Percentiles rank a stretch among this genome's conserved stretches.
These are phyloP conservation scores for Brachyistius frenatus DNA, from an alignment of 2,113 vertebrate genomes.

Conservation along the genomic window DNA sequence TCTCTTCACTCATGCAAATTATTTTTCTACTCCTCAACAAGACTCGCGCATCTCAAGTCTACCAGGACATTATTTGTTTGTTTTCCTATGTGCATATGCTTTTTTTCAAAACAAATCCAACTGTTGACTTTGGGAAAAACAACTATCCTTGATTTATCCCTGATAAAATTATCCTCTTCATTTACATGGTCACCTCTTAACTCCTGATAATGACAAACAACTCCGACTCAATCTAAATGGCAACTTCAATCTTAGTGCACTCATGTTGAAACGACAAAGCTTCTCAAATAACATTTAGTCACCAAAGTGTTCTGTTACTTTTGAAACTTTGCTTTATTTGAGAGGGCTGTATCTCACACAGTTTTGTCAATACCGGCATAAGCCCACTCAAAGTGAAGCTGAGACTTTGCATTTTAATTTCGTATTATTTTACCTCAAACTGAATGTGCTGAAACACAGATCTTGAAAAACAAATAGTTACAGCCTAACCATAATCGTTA, in stretches of 20 bases:
- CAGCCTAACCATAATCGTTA: too few relatives aligned
- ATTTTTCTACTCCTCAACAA: background rate
- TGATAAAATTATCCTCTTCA: background rate
- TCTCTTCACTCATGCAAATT: background rate
- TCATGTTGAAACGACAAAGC: background rate
- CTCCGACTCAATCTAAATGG: background rate
- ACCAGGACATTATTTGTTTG: background rate
- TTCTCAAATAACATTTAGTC: background rate
- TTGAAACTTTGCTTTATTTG: background rate
- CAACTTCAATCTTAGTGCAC: background rate
- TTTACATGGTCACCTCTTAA: background rate
- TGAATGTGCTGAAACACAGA: background rate
- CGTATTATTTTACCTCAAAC: too few relatives aligned
- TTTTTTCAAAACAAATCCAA: background rate
- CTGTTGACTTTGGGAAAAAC: background rate
- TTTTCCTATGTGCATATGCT: too few relatives aligned
- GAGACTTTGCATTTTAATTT: background rate
- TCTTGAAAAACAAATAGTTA: background rate
- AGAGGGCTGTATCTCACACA: background rate
- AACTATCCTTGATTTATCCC: background rate
- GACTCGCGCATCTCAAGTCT: background rate
- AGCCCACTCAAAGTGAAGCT: background rate
- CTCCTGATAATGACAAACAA: too few relatives aligned
- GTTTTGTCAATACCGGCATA: background rate
- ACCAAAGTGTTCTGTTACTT: background rate